Evolutionary conservation across 2,797 vertebrate species (phyloP), one percentile per base, ranked within the genome.

Genomic region (Echeneis naucrates): DNA sequence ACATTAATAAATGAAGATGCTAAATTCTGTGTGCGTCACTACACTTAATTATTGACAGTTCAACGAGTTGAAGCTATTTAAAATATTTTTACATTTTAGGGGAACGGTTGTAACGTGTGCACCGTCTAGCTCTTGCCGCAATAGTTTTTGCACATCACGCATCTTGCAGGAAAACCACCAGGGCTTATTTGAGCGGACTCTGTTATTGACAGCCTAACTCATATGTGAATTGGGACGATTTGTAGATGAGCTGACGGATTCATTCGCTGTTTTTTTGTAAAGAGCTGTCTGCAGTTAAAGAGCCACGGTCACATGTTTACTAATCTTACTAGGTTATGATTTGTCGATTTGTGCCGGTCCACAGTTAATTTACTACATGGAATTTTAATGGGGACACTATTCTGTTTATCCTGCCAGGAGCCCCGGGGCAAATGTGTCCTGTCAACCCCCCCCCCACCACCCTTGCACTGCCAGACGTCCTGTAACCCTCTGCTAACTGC

Each of bases 321-420:
- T 75, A 33, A 50, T 50, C 64, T 33, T 56, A 33, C 30, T 24
- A 9, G 32, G 78, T 60, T 10, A 19, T 54, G 68, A 78, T 78
- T 73, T 68, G 68, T 67, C 74, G 42, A 60, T 89, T 85, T 70
- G 68, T 82, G 74, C 82, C 81, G 69, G 23, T 72, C 60, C 62
- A 77, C 78, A 85, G 82, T 87, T 86, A 80, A 88, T 77, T 70
- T 75, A 5, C 44, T 78, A 69, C n/a, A 87, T 83, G 70, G 78
- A 51, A 44, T 33, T 77, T 86, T 89, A 89, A 88, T 83, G 87
- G 81, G 77, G 76, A 60, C 78, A 78, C 74, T 66, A 70, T 52
- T 56, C 68, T 81, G 82, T 82, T 83, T 83, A 78, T 80, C 78
- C 68, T 59, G 68, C 50, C 54, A 68, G 52, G 30, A 54, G 69